Percentiles rank a stretch among this genome's conserved stretches.
Evolutionary conservation across 2,797 vertebrate genomes (phyloP).

Genomic region (Smutsia gigantea): DNA sequence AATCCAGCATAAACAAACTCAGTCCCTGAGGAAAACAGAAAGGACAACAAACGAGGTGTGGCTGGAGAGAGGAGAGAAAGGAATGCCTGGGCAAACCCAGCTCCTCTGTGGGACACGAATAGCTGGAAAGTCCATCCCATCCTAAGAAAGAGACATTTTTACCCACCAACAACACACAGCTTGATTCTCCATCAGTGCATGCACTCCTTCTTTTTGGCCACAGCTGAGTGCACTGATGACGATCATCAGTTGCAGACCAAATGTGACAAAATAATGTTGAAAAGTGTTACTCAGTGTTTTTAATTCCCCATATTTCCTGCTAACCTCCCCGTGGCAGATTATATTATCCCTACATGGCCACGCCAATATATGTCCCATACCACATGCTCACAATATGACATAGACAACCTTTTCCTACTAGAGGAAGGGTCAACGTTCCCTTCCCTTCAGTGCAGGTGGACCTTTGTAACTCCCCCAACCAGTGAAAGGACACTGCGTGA

Average conservation of each 20-base stretch:
- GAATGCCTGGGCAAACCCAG: neutral
- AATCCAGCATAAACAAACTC: neutral
- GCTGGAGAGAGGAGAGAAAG: neutral
- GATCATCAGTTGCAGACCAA: neutral
- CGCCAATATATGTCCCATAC: neutral
- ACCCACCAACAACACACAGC: neutral
- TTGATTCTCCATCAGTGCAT: neutral
- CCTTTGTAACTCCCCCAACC: neutral
- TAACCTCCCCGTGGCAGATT: neutral
- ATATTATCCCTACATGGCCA: neutral
- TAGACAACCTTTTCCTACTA: neutral
- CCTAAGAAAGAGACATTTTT: neutral
- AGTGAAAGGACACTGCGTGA: neutral
- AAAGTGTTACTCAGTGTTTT: neutral
- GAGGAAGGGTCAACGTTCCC: neutral
- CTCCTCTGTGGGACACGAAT: neutral
- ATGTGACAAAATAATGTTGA: slow-evolving; percentile 12
- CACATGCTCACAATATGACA: neutral
- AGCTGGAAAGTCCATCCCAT: neutral
- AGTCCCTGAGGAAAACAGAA: neutral
- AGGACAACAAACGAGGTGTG: neutral
- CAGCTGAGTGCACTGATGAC: neutral
- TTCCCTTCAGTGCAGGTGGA: neutral
- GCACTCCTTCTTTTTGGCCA: neutral
- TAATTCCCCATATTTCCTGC: neutral